These are phyloP conservation scores for Poeciliopsis occidentalis DNA, from an alignment of 2,113 vertebrate genomes.

Conservation along the genomic window DNA sequence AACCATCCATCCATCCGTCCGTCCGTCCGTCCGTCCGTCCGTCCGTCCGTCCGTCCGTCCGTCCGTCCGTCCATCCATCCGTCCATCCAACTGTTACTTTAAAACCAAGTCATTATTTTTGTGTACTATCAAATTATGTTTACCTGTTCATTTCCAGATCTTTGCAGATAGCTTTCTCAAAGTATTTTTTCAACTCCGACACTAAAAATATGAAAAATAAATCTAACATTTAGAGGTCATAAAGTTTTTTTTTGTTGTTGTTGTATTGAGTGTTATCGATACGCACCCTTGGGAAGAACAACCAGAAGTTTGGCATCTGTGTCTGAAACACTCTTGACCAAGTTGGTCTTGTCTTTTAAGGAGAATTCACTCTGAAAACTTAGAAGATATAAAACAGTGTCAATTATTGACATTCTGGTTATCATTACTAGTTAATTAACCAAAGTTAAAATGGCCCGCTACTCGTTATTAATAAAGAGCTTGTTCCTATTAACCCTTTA, in stretches of 20 bases:
- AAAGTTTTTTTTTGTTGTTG: not conserved
- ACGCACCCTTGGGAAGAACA: conserved; percentile 90
- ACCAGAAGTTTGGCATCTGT: conserved; percentile 86
- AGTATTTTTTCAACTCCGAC: conserved; percentile 95
- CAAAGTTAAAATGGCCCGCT: not conserved
- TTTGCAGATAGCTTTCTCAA: conserved; percentile 83
- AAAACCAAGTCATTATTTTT: too few species aligned
- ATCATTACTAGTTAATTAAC: not conserved
- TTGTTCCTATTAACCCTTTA: not conserved
- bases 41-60: too few species aligned
- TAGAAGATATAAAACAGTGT: conserved; percentile 23
- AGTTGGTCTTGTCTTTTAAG: conserved; percentile 80
- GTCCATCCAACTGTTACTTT: not conserved
- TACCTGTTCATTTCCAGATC: conserved; percentile 95
- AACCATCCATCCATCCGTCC: too few species aligned
- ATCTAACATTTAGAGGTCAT: not conserved
- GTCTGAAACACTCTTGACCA: conserved; percentile 83
- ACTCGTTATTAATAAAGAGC: not conserved
- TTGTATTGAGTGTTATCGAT: not conserved
- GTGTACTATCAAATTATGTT: too few species aligned
- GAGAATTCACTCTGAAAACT: conserved; percentile 91
- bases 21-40: too few species aligned
- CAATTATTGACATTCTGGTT: not conserved
- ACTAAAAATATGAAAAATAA: conserved; percentile 76
- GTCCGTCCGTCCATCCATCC: too few species aligned